phyloP scores from a whole-genome alignment of 2,113 vertebrate species.

The Ctenodactylus gundi region DNA sequence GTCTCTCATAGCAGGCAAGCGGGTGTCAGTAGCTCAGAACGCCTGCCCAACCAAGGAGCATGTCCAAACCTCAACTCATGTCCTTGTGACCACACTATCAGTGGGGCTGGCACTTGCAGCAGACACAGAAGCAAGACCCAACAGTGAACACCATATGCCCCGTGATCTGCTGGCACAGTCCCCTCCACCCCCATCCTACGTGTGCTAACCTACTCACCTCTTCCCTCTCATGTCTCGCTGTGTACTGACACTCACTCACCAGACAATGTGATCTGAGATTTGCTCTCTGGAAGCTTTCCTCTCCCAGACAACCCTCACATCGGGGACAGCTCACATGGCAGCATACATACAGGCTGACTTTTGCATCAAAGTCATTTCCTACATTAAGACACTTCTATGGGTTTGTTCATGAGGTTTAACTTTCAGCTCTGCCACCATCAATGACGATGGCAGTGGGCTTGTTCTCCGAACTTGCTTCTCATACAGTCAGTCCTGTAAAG shows the following conservation, averaged over 20 bases:
- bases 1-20: background rate
- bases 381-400: background rate
- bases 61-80: background rate
- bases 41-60: background rate
- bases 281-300: background rate
- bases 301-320: background rate
- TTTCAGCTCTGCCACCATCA: background rate
- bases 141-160: background rate
- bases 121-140: background rate
- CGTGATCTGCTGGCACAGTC: background rate
- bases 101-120: background rate
- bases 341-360: background rate
- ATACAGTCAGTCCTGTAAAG: too few species aligned
- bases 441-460: background rate
- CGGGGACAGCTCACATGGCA: background rate
- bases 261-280: background rate
- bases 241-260: background rate
- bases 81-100: background rate
- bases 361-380: background rate
- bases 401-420: background rate
- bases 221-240: background rate
- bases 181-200: background rate
- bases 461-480: background rate
- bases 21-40: background rate
- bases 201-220: background rate